Evolutionary conservation across 2,797 vertebrate species (phyloP).

Genomic region (Chiloscyllium punctatum): DNA sequence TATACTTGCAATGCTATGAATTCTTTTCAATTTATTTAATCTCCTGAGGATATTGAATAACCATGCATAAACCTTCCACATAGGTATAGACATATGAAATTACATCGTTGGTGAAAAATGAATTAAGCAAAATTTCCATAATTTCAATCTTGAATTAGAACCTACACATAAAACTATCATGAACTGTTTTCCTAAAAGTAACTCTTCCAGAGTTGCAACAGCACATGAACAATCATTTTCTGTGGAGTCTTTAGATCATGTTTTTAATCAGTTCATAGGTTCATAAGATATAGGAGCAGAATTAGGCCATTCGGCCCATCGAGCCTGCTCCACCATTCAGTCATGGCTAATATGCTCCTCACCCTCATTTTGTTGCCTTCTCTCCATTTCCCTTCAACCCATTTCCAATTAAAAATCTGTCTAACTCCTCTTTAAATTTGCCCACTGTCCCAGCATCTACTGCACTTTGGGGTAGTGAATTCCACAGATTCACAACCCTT

Average conservation of each 20-base stretch:
- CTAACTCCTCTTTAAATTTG: too few relatives aligned
- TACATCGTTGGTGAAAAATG: slow-evolving; percentile 26
- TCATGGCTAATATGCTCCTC: too few relatives aligned
- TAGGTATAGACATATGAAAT: background rate
- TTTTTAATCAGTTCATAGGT: background rate
- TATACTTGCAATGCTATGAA: background rate
- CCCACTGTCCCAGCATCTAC: too few relatives aligned
- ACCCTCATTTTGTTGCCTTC: too few relatives aligned
- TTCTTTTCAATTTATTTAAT: slow-evolving; percentile 27
- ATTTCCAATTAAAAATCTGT: too few relatives aligned
- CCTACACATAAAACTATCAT: slow-evolving; percentile 1
- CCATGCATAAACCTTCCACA: background rate
- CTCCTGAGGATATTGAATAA: slow-evolving; percentile 28
- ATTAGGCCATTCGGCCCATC: too few relatives aligned
- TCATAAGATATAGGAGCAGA: too few relatives aligned
- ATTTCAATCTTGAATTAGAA: slow-evolving; percentile 14
- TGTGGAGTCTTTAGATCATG: background rate
- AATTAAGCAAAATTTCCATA: slow-evolving; percentile 10
- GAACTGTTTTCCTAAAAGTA: background rate
- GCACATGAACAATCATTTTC: background rate
- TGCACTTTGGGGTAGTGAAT: too few relatives aligned
- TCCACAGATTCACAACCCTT: too few relatives aligned
- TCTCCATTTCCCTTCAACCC: too few relatives aligned
- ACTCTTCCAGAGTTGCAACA: background rate
- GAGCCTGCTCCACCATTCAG: too few relatives aligned